Base-by-base conservation (phyloP, 2,888 invertebrate species). In the Lycophotia porphyrea region DNA sequence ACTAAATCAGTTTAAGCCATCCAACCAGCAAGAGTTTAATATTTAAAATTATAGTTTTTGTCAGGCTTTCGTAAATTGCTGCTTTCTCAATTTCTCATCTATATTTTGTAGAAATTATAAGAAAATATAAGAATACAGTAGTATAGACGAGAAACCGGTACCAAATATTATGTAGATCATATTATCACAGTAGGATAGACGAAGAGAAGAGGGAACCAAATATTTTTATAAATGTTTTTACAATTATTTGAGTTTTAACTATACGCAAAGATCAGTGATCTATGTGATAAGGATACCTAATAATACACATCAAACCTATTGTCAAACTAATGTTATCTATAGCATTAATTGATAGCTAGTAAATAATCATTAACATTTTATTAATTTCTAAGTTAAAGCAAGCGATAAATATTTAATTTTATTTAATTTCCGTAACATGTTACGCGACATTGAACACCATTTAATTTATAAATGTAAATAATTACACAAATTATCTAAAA, bases 321-420 rank as follows among this genome's bases (percentile, higher is more conserved):
- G 44, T 72, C 11, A 36, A 4, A 27, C 18, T 18, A 39, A 18
- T 27, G 18, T 34, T 31, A 18, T 39, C 7, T 34, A 24, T 61
- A 21, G 34, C n/a, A 49, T 36, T 36, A 21, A 36, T 36, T 27
- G 27, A 70, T 44, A 42, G 21, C 61, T 34, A 31, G 31, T n/a
- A 70, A 42, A 42, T n/a, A 70, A 42, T n/a, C 24, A 18, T 7
- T 39, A 15, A 24, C 18, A 52, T 8, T 31, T 77, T 27, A 63
- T 27, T 34, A 9, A 67, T 31, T 64, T 58, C 1, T 55, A 44
- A 47, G 7, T 11, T 21, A 21, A 78, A 52, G 47, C 78, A 44
- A 31, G 3, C 31, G 11, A 66, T 65, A 15, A 11, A 8, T 34
- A 63, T 42, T 31, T 31, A 0, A 13, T 42, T 31, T 31, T 0